These are phyloP conservation scores for Argynnis bischoffii DNA, from an alignment of 2,888 invertebrate species.

Conservation along the genomic window DNA sequence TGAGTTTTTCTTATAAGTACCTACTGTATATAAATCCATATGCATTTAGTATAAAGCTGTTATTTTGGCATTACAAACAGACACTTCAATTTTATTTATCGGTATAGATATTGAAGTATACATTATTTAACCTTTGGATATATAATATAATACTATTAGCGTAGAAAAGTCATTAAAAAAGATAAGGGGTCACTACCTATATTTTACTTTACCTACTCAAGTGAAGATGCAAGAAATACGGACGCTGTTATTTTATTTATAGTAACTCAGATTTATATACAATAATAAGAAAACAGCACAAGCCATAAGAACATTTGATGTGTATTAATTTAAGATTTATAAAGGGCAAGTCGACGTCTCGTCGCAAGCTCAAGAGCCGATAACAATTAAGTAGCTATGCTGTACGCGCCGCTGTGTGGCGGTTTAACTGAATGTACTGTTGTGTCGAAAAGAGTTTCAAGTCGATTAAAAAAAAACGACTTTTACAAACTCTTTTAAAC, in stretches of 20 bases:
- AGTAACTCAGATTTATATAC: conserved; percentile 5
- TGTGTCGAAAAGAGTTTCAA: conserved; percentile 5
- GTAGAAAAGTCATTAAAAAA: too few species aligned
- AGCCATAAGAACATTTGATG: conserved; percentile 22
- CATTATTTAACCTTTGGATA: too few species aligned
- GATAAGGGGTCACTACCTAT: too few species aligned
- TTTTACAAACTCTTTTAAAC: neutral
- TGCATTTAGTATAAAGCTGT: too few species aligned
- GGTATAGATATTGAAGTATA: too few species aligned
- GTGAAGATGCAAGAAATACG: too few species aligned
- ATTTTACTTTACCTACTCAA: too few species aligned
- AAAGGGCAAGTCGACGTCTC: conserved; percentile 24
- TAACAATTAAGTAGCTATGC: conserved; percentile 52
- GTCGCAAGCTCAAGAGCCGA: conserved; percentile 36
- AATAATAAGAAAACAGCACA: conserved; percentile 1
- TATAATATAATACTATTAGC: too few species aligned
- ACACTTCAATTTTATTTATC: too few species aligned
- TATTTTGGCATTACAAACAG: too few species aligned
- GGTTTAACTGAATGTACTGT: conserved; percentile 30
- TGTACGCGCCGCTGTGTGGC: conserved; percentile 44
- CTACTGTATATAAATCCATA: too few species aligned
- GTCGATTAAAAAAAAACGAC: neutral
- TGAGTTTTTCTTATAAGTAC: too few species aligned
- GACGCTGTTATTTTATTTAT: conserved; percentile 1
- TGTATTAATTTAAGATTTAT: conserved; percentile 27